A percentile compares a stretch with the other conserved stretches of the same genome.
phyloP scores from a whole-genome alignment of 2,797 vertebrate genomes.

The Lycodopsis pacificus region DNA sequence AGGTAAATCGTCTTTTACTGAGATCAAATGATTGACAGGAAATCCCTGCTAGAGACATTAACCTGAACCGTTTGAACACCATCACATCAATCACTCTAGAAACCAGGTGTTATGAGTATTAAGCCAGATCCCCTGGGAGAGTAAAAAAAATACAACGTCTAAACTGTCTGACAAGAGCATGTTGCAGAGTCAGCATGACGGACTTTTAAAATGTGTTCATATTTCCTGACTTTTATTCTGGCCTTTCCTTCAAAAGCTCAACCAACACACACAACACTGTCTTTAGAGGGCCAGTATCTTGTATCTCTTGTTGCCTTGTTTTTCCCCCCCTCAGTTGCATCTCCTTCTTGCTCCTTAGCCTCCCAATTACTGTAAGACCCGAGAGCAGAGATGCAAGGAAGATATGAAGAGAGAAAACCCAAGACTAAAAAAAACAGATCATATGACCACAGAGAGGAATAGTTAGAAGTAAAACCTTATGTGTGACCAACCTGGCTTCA shows the following conservation, averaged over 20 bases:
- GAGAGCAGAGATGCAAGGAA: not conserved
- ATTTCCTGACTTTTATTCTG: conserved; percentile 52
- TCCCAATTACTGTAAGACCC: not conserved
- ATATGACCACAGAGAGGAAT: not conserved
- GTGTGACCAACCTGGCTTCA: not conserved
- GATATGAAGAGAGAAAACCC: not conserved
- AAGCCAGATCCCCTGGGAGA: conserved; percentile 48
- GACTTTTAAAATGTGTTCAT: conserved; percentile 46
- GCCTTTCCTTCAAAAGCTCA: conserved; percentile 29
- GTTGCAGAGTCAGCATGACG: conserved; percentile 26
- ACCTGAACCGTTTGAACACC: conserved; percentile 47
- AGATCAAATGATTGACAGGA: conserved; percentile 68
- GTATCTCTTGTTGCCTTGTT: conserved; percentile 14
- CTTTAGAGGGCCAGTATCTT: conserved; percentile 7
- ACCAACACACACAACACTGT: not conserved
- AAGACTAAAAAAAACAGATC: not conserved
- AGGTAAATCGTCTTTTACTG: conserved; percentile 46
- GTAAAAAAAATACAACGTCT: conserved; percentile 45
- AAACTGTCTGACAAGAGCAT: conserved; percentile 26
- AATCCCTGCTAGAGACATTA: conserved; percentile 72
- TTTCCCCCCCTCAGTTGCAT: not conserved
- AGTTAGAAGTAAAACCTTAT: conserved; percentile 6
- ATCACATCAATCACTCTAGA: conserved; percentile 64
- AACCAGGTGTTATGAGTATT: conserved; percentile 73
- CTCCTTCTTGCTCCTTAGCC: not conserved